Evolutionary conservation across 2,888 invertebrate species (phyloP), one percentile per base, ranked within the genome.

Genomic region (Mimumesa dahlbomi): DNA sequence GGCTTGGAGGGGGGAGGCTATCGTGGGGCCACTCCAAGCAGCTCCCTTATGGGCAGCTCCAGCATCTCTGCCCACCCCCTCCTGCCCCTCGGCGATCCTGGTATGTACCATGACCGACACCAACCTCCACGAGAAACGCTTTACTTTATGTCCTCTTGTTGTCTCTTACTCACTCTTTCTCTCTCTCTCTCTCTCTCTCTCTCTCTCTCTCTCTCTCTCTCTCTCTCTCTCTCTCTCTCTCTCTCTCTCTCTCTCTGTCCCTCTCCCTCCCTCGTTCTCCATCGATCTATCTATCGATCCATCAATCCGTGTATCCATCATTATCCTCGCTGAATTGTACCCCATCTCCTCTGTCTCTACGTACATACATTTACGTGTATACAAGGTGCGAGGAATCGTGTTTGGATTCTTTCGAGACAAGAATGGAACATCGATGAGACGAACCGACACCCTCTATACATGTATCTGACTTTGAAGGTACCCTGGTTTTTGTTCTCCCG

Each of bases 11-110:
- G 92, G 93, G 90, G 92, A 92, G 88, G 92, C 91, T 91, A 93
- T 93, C 91, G 92, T 92, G 87, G 89, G 85, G 88, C 89, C 85
- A 88, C 89, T 77, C 87, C 88, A 85, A 90, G 91, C 90, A 91
- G 92, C 90, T 92, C 91, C 89, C 91, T 90, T 89, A 91, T 93
- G 92, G 94, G 94, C 92, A 94, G 94, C 93, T 93, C 94, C 93
- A 95, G 95, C 94, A 94, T 96, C 93, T 96, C 96, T 92, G 96
- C 96, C 91, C 96, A 96, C 92, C 96, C 96, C 92, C 94, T 96
- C 93, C 95, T 96, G 93, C 96, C 96, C 92, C 94, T 96, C 92
- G 96, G 91, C 91, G 91, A 90, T 88, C 88, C 89, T 87, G 89
- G 90, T 92, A 89, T 91, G 89, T 89, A 89, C 88, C 85, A 88